phyloP scores from a whole-genome alignment of 2,113 vertebrate species.

The Eulemur macaco region DNA sequence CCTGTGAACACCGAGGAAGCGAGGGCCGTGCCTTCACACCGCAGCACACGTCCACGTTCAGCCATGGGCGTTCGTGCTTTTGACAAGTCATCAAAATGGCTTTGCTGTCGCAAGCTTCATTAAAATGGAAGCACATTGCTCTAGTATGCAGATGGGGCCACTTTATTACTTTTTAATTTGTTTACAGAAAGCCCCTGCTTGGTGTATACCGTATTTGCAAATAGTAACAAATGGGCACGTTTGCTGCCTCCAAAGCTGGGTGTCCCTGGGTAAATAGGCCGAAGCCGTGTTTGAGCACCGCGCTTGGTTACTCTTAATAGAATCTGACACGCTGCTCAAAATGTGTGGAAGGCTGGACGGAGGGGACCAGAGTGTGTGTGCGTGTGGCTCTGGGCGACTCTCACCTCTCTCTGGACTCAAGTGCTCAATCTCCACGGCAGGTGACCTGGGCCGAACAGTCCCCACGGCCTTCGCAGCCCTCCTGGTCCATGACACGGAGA shows the following conservation, averaged over 20 bases:
- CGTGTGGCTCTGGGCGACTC: background rate
- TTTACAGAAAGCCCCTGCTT: constrained; percentile 66
- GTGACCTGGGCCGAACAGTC: background rate
- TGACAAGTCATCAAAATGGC: constrained; percentile 55
- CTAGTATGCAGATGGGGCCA: constrained; percentile 67
- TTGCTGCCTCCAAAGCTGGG: constrained; percentile 23
- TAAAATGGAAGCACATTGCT: constrained; percentile 40
- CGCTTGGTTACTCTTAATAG: background rate
- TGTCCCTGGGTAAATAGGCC: constrained; percentile 31
- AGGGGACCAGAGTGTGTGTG: background rate
- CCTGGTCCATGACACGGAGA: fast-evolving
- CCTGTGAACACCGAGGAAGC: background rate
- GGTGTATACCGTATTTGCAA: constrained; percentile 60
- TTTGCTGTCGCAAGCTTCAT: constrained; percentile 52
- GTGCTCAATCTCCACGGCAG: background rate
- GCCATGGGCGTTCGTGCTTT: background rate
- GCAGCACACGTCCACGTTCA: background rate
- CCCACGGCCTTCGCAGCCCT: background rate
- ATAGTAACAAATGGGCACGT: constrained; percentile 59
- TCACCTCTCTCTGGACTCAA: background rate
- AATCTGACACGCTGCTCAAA: background rate
- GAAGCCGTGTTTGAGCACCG: background rate
- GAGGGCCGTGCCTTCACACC: fast-evolving
- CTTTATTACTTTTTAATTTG: constrained; percentile 76
- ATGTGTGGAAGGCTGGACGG: background rate